Evolutionary conservation across 2,113 vertebrate genomes (phyloP), one percentile per base, ranked within the genome.

Genomic region (Pristiophorus japonicus): DNA sequence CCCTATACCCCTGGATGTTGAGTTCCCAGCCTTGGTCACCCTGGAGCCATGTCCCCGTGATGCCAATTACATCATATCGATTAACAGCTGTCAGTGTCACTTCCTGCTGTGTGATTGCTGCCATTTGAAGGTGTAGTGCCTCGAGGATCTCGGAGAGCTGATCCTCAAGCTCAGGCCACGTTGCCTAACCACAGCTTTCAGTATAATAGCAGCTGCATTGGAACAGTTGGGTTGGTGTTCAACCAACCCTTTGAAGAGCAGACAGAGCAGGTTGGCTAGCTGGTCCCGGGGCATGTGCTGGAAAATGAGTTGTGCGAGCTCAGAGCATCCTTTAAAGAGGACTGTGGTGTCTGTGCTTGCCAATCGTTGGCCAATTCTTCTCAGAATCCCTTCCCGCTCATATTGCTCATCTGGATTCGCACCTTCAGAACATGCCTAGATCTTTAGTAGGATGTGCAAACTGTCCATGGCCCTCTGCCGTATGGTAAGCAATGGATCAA

Each of bases 301-400:
- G 96, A 98, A 98, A 0, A 99, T 97, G 95, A 99, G 98, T 98
- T 97, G 98, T 47, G 98, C 98, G 0, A 99, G 97, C 73, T 97
- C 98, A 95, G 97, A 98, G 97, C 98, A 99, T 93, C 78, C 97
- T 38, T 98, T 98, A 96, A 98, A 99, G 66, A 99, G 97, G 67
- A 97, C 11, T 0, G 99, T 97, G 7, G 96, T 0, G 97, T 96
- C 38, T 96, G 98, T 97, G 96, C 99, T 98, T 0, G 98, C 24
- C 70, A 75, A 30, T 30, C 34, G 70, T 0, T 97, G 97, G 95
- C 97, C 97, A 67, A 99, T 96, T 0, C 95, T 45, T 94, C 98
- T 96, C 65, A 99, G 96, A 95, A 95, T 96, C 91, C 99, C 98
- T 2, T 97, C 97, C n/a, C 97, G 97, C 0, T 98, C 98, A 1